Percentiles rank a stretch among this genome's conserved stretches.
These are phyloP conservation scores for Lineus longissimus DNA, from an alignment of 1,140 invertebrate genomes.

Conservation along the genomic window DNA sequence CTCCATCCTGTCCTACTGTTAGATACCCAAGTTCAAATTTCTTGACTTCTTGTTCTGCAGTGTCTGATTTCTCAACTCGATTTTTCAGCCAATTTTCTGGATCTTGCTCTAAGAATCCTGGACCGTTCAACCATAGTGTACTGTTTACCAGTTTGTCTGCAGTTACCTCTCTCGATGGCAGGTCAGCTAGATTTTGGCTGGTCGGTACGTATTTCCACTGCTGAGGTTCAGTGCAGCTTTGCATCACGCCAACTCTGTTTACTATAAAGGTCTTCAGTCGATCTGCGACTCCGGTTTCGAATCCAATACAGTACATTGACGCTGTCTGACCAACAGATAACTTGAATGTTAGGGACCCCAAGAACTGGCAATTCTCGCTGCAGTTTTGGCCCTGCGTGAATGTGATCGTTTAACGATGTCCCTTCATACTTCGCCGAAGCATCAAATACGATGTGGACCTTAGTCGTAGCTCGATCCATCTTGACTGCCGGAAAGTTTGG, in stretches of 20 bases:
- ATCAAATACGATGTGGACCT: conserved; percentile 25
- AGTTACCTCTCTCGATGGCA: conserved; percentile 13
- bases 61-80: too few relatives aligned
- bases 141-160: background rate
- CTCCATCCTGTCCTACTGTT: too few relatives aligned
- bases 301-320: conserved; percentile 47
- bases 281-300: conserved; percentile 22
- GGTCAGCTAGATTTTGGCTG: conserved; percentile 31
- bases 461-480: conserved; percentile 15
- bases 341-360: background rate
- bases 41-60: background rate
- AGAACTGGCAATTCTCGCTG: conserved; percentile 28
- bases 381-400: conserved; percentile 40
- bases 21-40: too few relatives aligned
- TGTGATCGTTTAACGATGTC: conserved; percentile 14
- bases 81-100: too few relatives aligned
- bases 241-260: conserved; percentile 47
- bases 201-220: background rate
- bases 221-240: background rate
- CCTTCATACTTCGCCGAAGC: conserved; percentile 18
- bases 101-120: conserved; percentile 6
- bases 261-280: conserved; percentile 46
- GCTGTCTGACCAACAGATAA: conserved; percentile 39
- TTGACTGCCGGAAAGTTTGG: conserved; percentile 22
- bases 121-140: background rate